phyloP scores from a whole-genome alignment of 2,888 invertebrate genomes.

The Celastrina argiolus region DNA sequence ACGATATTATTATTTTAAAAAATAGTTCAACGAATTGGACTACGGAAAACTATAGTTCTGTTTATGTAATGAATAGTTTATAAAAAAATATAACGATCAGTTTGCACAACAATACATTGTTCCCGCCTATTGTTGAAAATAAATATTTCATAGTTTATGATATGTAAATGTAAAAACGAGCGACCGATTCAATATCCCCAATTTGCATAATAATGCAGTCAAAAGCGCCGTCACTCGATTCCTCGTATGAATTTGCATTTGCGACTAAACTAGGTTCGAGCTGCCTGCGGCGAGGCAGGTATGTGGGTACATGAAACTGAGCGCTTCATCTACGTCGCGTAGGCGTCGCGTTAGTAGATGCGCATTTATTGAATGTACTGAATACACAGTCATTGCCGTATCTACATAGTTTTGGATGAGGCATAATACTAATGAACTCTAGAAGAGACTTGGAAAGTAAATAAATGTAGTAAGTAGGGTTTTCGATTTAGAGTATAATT shows the following conservation, averaged over 20 bases:
- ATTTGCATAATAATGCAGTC: slow-evolving; percentile 52
- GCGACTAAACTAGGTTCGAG: slow-evolving; percentile 52
- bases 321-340: slow-evolving; percentile 11
- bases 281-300: slow-evolving; percentile 58
- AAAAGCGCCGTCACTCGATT: slow-evolving; percentile 51
- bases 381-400: no score
- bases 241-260: slow-evolving; percentile 62
- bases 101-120: slow-evolving; percentile 17
- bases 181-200: slow-evolving; percentile 33
- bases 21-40: no score
- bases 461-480: no score
- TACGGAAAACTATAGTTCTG: not conserved
- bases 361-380: not conserved
- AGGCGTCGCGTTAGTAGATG: not conserved
- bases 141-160: slow-evolving; percentile 22
- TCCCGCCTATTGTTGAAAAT: slow-evolving; percentile 18
- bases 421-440: no score
- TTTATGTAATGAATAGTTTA: no score
- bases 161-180: slow-evolving; percentile 24
- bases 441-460: no score
- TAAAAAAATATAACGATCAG: not conserved
- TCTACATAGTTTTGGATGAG: no score
- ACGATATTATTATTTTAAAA: no score
- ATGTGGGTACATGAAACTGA: slow-evolving; percentile 41
- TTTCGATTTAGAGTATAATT: no score